A percentile compares a stretch with the other conserved stretches of the same genome.
Evolutionary conservation across 2,113 vertebrate genomes (phyloP).

Genomic region (Crotalus horridus): DNA sequence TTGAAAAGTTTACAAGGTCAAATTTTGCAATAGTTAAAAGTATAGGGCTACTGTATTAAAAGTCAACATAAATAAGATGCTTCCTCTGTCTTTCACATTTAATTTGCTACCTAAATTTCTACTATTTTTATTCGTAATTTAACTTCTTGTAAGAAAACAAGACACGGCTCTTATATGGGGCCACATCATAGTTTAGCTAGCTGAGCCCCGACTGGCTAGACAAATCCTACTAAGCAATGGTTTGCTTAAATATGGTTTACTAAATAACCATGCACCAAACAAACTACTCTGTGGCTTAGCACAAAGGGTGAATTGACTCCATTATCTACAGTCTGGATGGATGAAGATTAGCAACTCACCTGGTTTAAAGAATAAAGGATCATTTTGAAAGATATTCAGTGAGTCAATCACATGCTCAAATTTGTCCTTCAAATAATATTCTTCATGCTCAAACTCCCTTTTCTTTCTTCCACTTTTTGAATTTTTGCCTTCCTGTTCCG

Average conservation of each 20-base stretch:
- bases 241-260: background rate
- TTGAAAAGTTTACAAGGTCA: background rate
- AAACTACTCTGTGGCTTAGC: background rate
- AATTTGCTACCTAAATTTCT: background rate
- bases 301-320: background rate
- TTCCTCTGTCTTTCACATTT: background rate
- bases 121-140: background rate
- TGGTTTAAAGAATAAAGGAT: conserved; percentile 92
- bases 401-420: conserved; percentile 86
- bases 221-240: background rate
- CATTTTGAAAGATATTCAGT: conserved; percentile 91
- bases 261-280: background rate
- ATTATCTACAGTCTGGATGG: background rate
- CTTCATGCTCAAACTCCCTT: conserved; percentile 86
- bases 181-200: background rate
- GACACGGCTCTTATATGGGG: background rate
- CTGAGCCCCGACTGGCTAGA: background rate
- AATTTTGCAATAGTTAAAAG: background rate
- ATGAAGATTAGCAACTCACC: conserved; percentile 74
- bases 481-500: conserved; percentile 61
- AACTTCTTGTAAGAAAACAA: background rate
- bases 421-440: conserved; percentile 91
- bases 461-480: conserved; percentile 68
- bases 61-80: background rate
- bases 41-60: background rate